phyloP scores from a whole-genome alignment of 1,140 invertebrate genomes.

The Pristionchus pacificus region DNA sequence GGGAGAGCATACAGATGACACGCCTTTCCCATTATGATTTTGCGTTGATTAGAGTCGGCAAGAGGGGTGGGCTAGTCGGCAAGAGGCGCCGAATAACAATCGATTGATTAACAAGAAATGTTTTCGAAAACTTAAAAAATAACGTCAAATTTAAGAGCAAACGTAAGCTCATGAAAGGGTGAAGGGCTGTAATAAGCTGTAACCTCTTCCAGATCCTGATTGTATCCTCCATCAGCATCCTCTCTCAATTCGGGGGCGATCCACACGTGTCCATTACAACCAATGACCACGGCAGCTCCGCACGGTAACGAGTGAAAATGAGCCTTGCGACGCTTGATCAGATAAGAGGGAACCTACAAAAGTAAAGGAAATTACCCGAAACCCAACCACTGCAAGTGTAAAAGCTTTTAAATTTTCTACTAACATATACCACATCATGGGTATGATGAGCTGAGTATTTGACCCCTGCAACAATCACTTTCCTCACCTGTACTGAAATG shows the following conservation, averaged over 20 bases:
- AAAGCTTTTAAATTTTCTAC: not conserved
- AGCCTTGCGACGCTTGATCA: conserved; percentile 87
- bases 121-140: too few species aligned
- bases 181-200: too few species aligned
- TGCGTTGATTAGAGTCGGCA: too few species aligned
- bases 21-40: too few species aligned
- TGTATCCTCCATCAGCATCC: conserved; percentile 73
- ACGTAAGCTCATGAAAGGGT: too few species aligned
- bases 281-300: conserved; percentile 84
- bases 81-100: too few species aligned
- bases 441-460: not conserved
- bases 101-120: too few species aligned
- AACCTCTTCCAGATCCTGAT: conserved; percentile 66
- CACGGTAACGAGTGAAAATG: conserved; percentile 90
- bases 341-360: conserved; percentile 73
- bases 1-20: too few species aligned
- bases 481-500: conserved; percentile 74
- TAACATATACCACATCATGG: too few species aligned
- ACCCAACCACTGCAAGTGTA: not conserved
- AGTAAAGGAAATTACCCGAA: not conserved
- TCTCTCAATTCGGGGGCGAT: conserved; percentile 69
- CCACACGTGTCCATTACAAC: conserved; percentile 90
- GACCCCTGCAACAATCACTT: not conserved
- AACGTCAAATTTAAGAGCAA: too few species aligned
- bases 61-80: too few species aligned